Base-by-base conservation (phyloP, 2,888 invertebrate genomes). In the Chymomyza fuscimana region DNA sequence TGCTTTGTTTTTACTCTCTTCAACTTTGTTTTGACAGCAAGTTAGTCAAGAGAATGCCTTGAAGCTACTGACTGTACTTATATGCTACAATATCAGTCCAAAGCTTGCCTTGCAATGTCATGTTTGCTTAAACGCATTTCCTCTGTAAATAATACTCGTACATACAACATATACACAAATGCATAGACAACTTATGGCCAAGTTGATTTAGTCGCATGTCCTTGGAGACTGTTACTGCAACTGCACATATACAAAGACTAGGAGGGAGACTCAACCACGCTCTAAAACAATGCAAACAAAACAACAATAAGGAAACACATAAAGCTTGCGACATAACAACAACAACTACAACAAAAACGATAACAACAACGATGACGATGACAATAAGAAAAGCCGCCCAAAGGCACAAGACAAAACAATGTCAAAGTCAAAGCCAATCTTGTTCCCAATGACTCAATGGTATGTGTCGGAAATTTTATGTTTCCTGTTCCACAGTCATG, bases 11-110 rank as follows among this genome's bases (percentile, higher is more conserved):
- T 62, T 66, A 58, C 80, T 69, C 70, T 63, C 50, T 36, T 50
- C 66, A 56, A 36, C 67, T 73, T 73, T 87, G 80, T 88, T 88
- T 84, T 88, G 86, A 85, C 82, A 85, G 82, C 66, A 67, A 87
- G 77, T 85, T 74, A 80, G 87, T 85, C 82, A 82, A 67, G 74
- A 73, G 54, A 63, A 71, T 74, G 65, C 72, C 58, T 62, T n/a
- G 22, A 54, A 25, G 40, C 54, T 63, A 76, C 70, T 65, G 46
- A 15, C n/a, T 46, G 5, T 56, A 10, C 46, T 12, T 29, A 36
- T 59, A 59, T 29, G 15, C 32, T 5, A 32, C 32, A 32, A 19
- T 56, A 19, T 58, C 22, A 22, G 56, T 7, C 52, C 40, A 46
- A 46, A 46, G 54, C 54, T 19, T 29, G 54, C 40, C 67, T 22